Percentiles rank a stretch among this genome's conserved stretches.
These are phyloP conservation scores for Buceros bicornis DNA, from an alignment of 2,797 vertebrate species.

Conservation along the genomic window DNA sequence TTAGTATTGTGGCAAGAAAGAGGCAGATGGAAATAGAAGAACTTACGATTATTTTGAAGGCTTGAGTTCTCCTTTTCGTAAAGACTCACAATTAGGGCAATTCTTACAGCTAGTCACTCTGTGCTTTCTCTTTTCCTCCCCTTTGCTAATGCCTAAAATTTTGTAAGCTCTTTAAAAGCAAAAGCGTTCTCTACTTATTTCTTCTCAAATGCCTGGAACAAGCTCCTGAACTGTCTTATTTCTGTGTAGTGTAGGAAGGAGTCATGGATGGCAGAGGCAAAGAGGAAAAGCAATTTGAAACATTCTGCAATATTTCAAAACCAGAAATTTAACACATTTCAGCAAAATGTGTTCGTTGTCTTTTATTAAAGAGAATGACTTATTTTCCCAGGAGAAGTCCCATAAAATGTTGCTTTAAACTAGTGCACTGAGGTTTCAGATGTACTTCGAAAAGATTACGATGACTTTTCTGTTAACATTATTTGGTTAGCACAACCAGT, in stretches of 20 bases:
- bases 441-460: neutral
- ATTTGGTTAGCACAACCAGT: neutral
- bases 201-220: neutral
- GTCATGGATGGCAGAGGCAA: neutral
- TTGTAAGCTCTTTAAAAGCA: neutral
- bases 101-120: neutral
- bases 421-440: neutral
- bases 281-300: conserved; percentile 3
- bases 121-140: neutral
- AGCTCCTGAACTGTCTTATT: neutral
- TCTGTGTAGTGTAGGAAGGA: neutral
- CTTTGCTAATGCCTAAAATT: neutral
- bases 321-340: neutral
- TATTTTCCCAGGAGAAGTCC: neutral
- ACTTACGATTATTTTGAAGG: neutral
- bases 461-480: neutral
- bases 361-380: neutral
- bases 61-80: conserved; percentile 9
- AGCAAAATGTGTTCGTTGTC: neutral
- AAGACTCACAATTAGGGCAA: neutral
- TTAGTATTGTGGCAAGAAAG: neutral
- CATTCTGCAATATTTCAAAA: neutral
- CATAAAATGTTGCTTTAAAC: neutral
- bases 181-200: neutral
- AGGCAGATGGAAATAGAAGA: neutral